Conservation (phyloP, 2,113 vertebrate species). For the Castor canadensis region DNA sequence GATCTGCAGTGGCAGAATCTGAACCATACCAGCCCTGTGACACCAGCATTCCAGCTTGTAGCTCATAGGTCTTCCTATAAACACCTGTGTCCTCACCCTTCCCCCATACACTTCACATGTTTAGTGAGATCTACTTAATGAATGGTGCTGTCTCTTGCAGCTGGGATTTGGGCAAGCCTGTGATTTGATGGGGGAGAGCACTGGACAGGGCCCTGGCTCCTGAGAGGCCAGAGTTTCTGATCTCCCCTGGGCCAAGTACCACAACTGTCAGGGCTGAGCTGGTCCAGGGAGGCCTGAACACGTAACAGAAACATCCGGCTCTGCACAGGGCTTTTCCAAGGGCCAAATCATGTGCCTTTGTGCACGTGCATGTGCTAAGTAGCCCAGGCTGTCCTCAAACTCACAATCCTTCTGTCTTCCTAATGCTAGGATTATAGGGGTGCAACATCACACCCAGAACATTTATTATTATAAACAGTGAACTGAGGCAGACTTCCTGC, state of each 20-base stretch:
- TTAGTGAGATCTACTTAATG: accelerated
- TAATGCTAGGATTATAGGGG: no score
- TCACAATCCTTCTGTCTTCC: no score
- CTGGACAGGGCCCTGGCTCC: neutral
- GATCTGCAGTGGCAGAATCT: neutral
- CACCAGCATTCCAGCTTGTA: accelerated
- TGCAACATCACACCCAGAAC: no score
- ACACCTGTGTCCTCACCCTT: neutral
- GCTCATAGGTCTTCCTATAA: neutral
- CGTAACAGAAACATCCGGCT: neutral
- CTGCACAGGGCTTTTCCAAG: neutral
- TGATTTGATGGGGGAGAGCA: neutral
- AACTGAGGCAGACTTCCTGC: no score
- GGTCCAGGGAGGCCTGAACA: neutral
- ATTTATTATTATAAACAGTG: no score
- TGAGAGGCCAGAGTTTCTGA: neutral
- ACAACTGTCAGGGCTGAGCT: neutral
- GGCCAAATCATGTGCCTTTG: no score
- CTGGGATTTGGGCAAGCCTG: neutral
- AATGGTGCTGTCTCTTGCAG: neutral
- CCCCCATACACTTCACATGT: neutral
- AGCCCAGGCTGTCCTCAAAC: neutral
- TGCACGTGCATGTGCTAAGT: accelerated
- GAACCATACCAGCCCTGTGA: neutral
- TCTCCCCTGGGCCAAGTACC: neutral